Evolutionary conservation across 35 echinoderm and acorn worm genomes (phyloP), one percentile per base, ranked within the genome.

Genomic region (Chiridota heheva): DNA sequence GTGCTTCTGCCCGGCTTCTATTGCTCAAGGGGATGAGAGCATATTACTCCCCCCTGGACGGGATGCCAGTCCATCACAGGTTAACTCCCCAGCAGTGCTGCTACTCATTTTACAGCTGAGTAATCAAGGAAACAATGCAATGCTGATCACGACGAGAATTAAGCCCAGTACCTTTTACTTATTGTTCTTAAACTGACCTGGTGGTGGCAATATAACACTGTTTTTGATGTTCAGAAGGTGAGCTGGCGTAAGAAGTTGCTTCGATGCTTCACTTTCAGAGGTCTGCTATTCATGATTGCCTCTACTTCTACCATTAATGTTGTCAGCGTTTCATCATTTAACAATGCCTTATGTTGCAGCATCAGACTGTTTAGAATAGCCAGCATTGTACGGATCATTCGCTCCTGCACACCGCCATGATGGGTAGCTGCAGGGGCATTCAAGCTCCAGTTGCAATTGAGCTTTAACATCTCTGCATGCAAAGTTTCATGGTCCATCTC

Each of bases 291-390:
- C 5, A 90, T 67, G 25, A 83, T 76, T 20, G 58, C 58, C 33
- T 44, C 67, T 59, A 67, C 87, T 53, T 90, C 87, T 22, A 66
- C 61, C 66, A 90, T 72, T 17, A 90, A 56, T 16, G 87, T 90
- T 4, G 69, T 25, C 6, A 90, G 42, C 7, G 58, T 27, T 35
- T 90, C 69, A 37, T 90, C 79, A 36, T 90, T 64, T 33, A 90
- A 39, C 7, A 84, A 81, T 28, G 28, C 37, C 7, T 81, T 81
- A 20, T 40, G 17, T 35, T 60, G 4, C 13, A 8, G n/a, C 58
- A 84, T 13, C 28, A 90, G 24, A 8, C 60, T 37, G 20, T 69
- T 73, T 3, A 85, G 40, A 1, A 40, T 63, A n/a, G 22, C 63
- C 2, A 71, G 41, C 4, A 71, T 64, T 4, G 88, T 58, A 47